A percentile compares a stretch with the other conserved stretches of the same genome.
phyloP scores from a whole-genome alignment of 2,113 vertebrate species.

The Mixornis gularis region DNA sequence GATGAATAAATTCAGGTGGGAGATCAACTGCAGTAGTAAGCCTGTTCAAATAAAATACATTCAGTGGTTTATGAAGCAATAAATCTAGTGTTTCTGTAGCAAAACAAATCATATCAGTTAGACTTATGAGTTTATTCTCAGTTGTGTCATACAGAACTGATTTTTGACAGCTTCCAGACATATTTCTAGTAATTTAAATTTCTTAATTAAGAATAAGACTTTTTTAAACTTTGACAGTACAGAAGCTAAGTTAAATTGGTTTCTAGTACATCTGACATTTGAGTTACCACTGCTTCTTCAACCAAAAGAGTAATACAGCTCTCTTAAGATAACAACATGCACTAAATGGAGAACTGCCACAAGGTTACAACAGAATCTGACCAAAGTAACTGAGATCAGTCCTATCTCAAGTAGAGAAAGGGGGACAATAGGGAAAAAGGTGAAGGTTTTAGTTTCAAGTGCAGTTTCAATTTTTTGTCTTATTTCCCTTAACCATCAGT shows the following conservation, averaged over 20 bases:
- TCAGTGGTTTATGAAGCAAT: background rate
- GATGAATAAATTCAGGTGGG: slow-evolving; percentile 97
- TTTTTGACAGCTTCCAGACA: background rate
- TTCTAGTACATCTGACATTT: background rate
- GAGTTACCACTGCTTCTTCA: background rate
- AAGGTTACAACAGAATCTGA: background rate
- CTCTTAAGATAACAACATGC: background rate
- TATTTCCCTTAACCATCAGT: background rate
- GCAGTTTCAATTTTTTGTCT: background rate
- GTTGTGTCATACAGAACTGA: background rate
- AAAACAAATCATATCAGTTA: background rate
- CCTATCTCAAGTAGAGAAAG: background rate
- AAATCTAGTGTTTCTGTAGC: background rate
- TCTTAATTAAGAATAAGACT: background rate
- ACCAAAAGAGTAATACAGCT: background rate
- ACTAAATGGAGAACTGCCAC: background rate
- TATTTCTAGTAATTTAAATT: background rate
- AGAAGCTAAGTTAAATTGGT: background rate
- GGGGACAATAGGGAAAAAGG: background rate
- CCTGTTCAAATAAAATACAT: slow-evolving; percentile 67
- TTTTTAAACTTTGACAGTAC: background rate
- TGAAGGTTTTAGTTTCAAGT: background rate
- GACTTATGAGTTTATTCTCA: background rate
- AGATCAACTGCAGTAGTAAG: slow-evolving; percentile 96
- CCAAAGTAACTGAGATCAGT: background rate